Evolutionary conservation across 2,113 vertebrate species (phyloP).

Genomic region (Odontophorus gujanensis): DNA sequence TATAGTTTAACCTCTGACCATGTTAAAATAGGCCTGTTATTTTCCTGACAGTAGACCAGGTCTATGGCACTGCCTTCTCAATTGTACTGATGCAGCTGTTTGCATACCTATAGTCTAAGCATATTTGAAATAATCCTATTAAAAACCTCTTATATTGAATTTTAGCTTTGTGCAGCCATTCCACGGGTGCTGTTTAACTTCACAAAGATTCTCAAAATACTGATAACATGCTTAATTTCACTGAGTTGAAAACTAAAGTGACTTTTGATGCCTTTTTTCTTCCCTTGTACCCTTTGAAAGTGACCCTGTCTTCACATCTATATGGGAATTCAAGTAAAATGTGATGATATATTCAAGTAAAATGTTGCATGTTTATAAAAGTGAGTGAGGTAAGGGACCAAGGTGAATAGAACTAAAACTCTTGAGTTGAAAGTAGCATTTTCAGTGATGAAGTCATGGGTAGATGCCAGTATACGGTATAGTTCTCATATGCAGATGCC

Average conservation of each 20-base stretch:
- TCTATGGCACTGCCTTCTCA: not conserved
- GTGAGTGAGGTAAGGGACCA: not conserved
- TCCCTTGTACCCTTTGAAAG: not conserved
- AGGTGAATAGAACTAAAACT: not conserved
- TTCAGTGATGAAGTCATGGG: not conserved
- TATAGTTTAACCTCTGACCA: constrained; percentile 28
- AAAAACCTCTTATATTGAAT: constrained; percentile 21
- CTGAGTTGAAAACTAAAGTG: not conserved
- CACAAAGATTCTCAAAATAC: not conserved
- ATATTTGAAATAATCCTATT: constrained; percentile 25
- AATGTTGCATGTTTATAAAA: not conserved
- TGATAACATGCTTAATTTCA: not conserved
- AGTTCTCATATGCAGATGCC: not conserved
- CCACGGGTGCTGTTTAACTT: not conserved
- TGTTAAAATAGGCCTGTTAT: not conserved
- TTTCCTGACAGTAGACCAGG: not conserved
- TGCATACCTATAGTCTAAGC: not conserved
- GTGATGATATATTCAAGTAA: not conserved
- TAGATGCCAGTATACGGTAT: not conserved
- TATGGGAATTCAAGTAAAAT: not conserved
- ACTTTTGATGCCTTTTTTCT: not conserved
- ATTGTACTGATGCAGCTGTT: constrained; percentile 35
- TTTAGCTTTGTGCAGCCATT: not conserved
- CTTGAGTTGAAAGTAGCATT: not conserved
- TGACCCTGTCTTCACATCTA: not conserved